phyloP scores from a whole-genome alignment of 2,888 invertebrate species.

The Aleiodes testaceus region DNA sequence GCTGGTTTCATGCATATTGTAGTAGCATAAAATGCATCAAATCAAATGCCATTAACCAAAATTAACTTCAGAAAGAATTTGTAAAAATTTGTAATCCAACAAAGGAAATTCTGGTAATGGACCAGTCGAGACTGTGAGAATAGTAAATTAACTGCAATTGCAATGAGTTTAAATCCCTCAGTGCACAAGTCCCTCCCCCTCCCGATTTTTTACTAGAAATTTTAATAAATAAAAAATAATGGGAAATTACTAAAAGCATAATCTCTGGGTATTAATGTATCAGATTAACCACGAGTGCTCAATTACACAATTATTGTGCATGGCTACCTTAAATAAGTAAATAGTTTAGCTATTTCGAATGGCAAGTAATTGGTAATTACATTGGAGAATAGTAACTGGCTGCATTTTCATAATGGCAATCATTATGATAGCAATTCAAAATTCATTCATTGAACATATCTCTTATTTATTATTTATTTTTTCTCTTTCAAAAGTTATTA shows the following conservation, averaged over 20 bases:
- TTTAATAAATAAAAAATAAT: constrained; percentile 6
- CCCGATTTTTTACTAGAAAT: neutral
- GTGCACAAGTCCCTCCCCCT: neutral
- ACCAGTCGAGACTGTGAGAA: neutral
- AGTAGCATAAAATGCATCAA: neutral
- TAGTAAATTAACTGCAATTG: constrained; percentile 23
- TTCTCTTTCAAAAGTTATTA: too few species aligned
- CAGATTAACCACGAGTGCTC: constrained; percentile 7
- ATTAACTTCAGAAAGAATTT: too few species aligned
- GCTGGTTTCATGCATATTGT: neutral
- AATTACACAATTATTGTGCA: constrained; percentile 18
- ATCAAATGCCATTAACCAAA: constrained; percentile 1
- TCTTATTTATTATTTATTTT: too few species aligned
- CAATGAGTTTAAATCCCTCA: neutral
- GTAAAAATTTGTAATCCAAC: neutral
- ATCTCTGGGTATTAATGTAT: constrained; percentile 10
- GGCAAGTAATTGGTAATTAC: constrained; percentile 27
- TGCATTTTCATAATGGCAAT: constrained; percentile 16
- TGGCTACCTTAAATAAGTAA: constrained; percentile 21
- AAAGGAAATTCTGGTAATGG: constrained; percentile 16
- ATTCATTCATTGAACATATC: constrained; percentile 9
- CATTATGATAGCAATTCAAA: constrained; percentile 15
- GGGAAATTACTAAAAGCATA: neutral
- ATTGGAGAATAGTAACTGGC: neutral
- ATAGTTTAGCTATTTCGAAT: neutral